These are phyloP conservation scores for Platycercus adscitus DNA, from an alignment of 2,113 vertebrate species.

Conservation along the genomic window DNA sequence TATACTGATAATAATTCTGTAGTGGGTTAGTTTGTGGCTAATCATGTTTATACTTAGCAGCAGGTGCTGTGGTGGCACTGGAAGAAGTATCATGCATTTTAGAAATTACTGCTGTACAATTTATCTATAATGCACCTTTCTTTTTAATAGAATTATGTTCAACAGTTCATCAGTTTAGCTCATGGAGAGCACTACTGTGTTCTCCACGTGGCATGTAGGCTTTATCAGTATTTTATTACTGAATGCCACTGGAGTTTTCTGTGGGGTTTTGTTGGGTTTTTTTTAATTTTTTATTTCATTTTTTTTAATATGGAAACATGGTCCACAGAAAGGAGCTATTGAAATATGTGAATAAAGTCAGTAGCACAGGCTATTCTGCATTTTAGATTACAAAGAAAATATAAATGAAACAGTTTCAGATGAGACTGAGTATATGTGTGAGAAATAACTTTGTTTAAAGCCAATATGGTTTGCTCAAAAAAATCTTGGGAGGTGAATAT, in stretches of 20 bases:
- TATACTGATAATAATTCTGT: constrained; percentile 62
- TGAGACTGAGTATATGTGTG: neutral
- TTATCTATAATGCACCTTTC: constrained; percentile 22
- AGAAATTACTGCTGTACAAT: constrained; percentile 50
- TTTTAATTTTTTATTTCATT: neutral
- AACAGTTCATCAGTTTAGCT: constrained; percentile 45
- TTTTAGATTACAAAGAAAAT: neutral
- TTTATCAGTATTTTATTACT: constrained; percentile 20
- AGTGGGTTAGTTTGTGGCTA: constrained; percentile 68
- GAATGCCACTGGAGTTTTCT: neutral
- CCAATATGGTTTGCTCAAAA: neutral
- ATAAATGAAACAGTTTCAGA: neutral
- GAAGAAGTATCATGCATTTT: constrained; percentile 41
- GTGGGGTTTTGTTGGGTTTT: neutral
- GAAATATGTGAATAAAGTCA: neutral
- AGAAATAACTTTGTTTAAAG: neutral
- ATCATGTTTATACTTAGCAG: constrained; percentile 68
- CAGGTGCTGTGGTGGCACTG: constrained; percentile 52
- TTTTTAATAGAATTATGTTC: constrained; percentile 23
- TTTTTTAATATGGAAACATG: neutral
- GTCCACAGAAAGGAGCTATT: neutral
- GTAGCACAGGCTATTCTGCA: neutral
- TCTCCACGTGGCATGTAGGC: neutral
- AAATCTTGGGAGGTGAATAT: neutral
- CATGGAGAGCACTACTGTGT: neutral